phyloP scores from a whole-genome alignment of 2,113 vertebrate species.

The Corvus moneduloides region DNA sequence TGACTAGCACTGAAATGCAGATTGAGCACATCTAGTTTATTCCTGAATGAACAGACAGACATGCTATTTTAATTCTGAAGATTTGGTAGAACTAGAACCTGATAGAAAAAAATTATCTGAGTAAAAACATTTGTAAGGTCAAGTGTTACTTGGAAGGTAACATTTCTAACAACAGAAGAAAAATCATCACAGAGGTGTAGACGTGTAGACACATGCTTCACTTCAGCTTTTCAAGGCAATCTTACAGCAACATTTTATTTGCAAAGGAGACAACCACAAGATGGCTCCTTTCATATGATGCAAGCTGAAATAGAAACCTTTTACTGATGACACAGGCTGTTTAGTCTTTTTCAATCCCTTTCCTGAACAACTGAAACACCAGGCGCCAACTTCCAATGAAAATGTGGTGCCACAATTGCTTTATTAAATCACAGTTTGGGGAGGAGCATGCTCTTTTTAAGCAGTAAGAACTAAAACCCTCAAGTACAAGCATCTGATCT shows the following conservation, averaged over 20 bases:
- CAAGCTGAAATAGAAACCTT: not conserved
- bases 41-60: not conserved
- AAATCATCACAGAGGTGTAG: not conserved
- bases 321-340: not conserved
- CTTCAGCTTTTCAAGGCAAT: not conserved
- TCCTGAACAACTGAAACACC: not conserved
- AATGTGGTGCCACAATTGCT: not conserved
- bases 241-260: not conserved
- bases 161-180: not conserved
- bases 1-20: not conserved
- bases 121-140: not conserved
- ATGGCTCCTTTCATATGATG: slow-evolving; percentile 45
- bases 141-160: not conserved
- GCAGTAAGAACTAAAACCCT: not conserved
- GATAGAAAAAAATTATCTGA: not conserved
- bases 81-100: not conserved
- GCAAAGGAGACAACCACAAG: slow-evolving; percentile 50
- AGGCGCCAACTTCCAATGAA: not conserved
- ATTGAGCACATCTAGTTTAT: not conserved
- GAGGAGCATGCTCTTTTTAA: not conserved
- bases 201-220: not conserved
- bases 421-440: not conserved
- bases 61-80: not conserved
- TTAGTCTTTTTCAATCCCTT: not conserved
- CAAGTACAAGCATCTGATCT: not conserved